Evolutionary conservation across 1,140 invertebrate species (phyloP), one percentile per base, ranked within the genome.

Genomic region (Ceratitis capitata): DNA sequence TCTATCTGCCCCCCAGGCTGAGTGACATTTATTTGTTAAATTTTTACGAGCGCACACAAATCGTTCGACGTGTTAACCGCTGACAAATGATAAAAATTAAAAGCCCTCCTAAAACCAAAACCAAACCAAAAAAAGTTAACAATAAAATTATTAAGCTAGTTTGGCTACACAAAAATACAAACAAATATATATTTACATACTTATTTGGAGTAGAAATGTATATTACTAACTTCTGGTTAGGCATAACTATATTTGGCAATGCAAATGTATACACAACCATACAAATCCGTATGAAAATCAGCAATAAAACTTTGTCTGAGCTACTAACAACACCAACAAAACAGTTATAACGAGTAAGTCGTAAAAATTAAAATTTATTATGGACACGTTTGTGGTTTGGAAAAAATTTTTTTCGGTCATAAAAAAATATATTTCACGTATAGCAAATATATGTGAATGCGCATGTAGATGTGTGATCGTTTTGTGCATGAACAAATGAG

Each of bases 31-130:
- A 69, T 69, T 69, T 35, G 61, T 35, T 35, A 16, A 69, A 19
- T 19, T 69, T 69, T 69, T 69, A 69, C 61, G 61, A 69, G 61
- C 61, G 61, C 61, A 69, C 32, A 69, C 61, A 69, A 69, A 69
- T 69, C 61, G 61, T 69, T n/a, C 4, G 51, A 19, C 19, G 51
- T 9, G 51, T 56, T 56, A 5, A 14, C 45, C 51, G 51, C 51
- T 56, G 51, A 56, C 51, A 56, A 56, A 56, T 56, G 51, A 56
- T 56, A 56, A 56, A 56, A 56, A 23, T n/a, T 56, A 56, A 56
- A 56, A 56, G 51, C 51, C 19, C 51, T 56, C 51, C 51, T 9
- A n/a, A 23, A 23, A 56, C 5, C n/a, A 56, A 53, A 53, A 53
- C 19, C 16, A n/a, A n/a, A 53, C 51, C 5, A 56, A 56, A n/a